Percentiles rank a stretch among this genome's conserved stretches.
phyloP scores from a whole-genome alignment of 2,888 invertebrate genomes.

The Desoria tigrina region DNA sequence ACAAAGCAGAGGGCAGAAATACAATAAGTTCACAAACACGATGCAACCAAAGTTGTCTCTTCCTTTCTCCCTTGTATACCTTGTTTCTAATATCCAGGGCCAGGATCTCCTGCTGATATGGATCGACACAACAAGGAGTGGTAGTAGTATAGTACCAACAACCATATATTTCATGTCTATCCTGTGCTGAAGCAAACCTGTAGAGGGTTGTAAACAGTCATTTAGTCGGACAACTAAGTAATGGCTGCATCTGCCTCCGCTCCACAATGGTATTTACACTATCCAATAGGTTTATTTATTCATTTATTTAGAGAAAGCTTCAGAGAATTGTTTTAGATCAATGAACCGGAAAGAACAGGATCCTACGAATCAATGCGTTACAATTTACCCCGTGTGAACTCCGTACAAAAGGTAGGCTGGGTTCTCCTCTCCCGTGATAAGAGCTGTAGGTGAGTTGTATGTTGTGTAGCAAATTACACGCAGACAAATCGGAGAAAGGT shows the following conservation, averaged over 20 bases:
- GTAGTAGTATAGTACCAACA: neutral
- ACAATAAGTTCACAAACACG: constrained; percentile 1
- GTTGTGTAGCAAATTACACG: too few relatives aligned
- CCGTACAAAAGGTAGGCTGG: too few relatives aligned
- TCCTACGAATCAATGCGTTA: too few relatives aligned
- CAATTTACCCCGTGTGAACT: too few relatives aligned
- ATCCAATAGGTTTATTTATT: constrained; percentile 16
- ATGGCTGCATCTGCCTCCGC: constrained; percentile 10
- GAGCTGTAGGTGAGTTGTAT: too few relatives aligned
- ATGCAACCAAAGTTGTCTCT: neutral
- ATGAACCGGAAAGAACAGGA: too few relatives aligned
- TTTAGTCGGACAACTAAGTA: constrained; percentile 18
- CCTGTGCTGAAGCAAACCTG: constrained; percentile 4
- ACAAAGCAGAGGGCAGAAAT: neutral
- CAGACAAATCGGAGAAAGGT: too few relatives aligned
- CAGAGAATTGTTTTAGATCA: neutral
- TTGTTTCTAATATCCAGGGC: neutral
- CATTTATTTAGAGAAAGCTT: constrained; percentile 13
- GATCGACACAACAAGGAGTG: neutral
- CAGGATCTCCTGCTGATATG: neutral
- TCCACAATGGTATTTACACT: neutral
- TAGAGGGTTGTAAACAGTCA: constrained; percentile 16
- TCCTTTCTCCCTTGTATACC: neutral
- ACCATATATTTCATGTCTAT: neutral
- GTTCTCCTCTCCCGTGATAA: too few relatives aligned